phyloP scores from a whole-genome alignment of 2,113 vertebrate genomes.

The Crotalus viridis region DNA sequence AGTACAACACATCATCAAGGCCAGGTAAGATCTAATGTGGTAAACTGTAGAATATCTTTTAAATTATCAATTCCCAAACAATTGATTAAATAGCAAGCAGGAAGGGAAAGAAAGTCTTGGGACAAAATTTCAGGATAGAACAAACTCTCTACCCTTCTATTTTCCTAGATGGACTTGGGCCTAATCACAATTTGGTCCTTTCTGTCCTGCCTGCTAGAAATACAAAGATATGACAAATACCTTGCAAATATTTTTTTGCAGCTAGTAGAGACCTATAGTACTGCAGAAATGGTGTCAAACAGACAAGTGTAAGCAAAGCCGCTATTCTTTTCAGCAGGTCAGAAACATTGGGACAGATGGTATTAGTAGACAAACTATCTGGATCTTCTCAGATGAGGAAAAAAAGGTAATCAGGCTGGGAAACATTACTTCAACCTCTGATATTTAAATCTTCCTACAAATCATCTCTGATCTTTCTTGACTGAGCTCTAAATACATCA shows the following conservation, averaged over 20 bases:
- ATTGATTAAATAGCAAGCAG: background rate
- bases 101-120: background rate
- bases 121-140: background rate
- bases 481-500: background rate
- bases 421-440: background rate
- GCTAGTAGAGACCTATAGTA: background rate
- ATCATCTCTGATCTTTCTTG: background rate
- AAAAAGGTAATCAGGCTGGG: background rate
- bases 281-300: background rate
- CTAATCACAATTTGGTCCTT: background rate
- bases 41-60: background rate
- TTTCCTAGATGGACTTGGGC: background rate
- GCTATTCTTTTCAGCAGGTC: background rate
- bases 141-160: background rate
- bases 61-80: background rate
- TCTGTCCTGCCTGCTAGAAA: background rate
- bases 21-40: background rate
- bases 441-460: background rate
- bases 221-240: background rate
- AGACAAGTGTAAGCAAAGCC: background rate
- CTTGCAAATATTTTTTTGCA: background rate
- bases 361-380: background rate
- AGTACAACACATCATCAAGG: background rate
- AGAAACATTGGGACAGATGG: background rate
- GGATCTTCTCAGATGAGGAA: background rate